Base-by-base conservation (phyloP, 2,888 invertebrate genomes). In the Pediacus dermestoides region DNA sequence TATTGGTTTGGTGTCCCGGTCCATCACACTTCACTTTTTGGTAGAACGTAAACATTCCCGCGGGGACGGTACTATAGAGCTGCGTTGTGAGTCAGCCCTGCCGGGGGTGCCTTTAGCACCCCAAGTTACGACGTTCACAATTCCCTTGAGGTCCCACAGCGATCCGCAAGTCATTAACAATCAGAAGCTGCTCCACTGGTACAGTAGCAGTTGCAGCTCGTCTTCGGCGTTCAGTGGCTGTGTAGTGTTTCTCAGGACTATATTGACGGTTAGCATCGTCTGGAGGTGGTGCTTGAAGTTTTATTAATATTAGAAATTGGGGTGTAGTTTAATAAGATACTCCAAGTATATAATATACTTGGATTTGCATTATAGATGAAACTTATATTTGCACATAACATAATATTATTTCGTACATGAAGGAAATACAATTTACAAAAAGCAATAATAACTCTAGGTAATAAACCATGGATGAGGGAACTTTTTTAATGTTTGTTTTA, bases 81-180 rank as follows among this genome's bases (percentile, higher is more conserved):
- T 67, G 14, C 53, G 58, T 25, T 67, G 67, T 57, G 58, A 59
- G 35, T 59, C 64, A 25, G 57, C 58, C 12, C 55, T 64, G 37
- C 64, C 64, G 16, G 63, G 63, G 30, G 56, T 66, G 22, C 64
- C 64, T 2, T 47, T 59, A 22, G 50, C 53, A 26, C 60, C 62
- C 11, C 61, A 57, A 38, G 48, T 50, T 4, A 53, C 59, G 16
- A 53, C 55, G 22, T 46, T 46, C 21, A 48, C 53, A 12, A 46
- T 59, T 12, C 42, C 44, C 23, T 38, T 58, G 42, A 57, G 52
- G 28, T 41, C 44, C 13, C 44, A 49, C 25, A 41, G 44, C 18
- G 50, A 49, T 37, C 48, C 50, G 27, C 59, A 46, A 41, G 53
- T 50, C 44, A 53, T 56, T 44, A 59, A 60, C 47, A 61, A 61